Conservation (phyloP, 2,113 vertebrate species). For the Isichthys henryi region DNA sequence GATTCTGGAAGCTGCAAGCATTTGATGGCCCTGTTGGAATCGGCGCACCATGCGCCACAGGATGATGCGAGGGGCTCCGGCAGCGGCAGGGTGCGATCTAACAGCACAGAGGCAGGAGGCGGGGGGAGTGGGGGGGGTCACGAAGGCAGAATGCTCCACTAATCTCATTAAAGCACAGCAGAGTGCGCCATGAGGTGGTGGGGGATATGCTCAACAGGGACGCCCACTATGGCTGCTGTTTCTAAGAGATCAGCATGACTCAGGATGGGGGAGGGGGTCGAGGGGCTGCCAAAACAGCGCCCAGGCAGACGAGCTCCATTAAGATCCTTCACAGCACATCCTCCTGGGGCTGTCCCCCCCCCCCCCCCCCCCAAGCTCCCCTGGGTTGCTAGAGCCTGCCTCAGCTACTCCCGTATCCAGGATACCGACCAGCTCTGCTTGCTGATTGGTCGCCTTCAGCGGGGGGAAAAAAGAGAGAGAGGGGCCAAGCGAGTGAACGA, state of each 20-base stretch:
- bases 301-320: slow-evolving; percentile 2
- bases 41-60: not conserved
- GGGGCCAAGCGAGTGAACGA: slow-evolving; percentile 38
- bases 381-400: slow-evolving; percentile 50
- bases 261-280: not conserved
- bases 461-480: slow-evolving; percentile 25
- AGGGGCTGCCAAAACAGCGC: not conserved
- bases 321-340: slow-evolving; percentile 25
- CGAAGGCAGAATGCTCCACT: not conserved
- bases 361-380: slow-evolving; percentile 22
- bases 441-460: slow-evolving; percentile 50
- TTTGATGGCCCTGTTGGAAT: not conserved
- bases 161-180: not conserved
- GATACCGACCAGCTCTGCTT: slow-evolving; percentile 43
- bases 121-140: not conserved
- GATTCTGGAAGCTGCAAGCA: not conserved
- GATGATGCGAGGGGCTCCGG: not conserved
- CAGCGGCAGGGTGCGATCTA: not conserved
- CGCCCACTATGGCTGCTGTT: not conserved
- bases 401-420: slow-evolving; percentile 56
- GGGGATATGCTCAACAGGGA: not conserved
- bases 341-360: slow-evolving; percentile 11
- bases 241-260: not conserved
- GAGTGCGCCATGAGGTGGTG: not conserved
- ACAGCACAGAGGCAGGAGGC: not conserved